Conservation (phyloP, 2,888 invertebrate species). For the Pachliopta kotzebuea region DNA sequence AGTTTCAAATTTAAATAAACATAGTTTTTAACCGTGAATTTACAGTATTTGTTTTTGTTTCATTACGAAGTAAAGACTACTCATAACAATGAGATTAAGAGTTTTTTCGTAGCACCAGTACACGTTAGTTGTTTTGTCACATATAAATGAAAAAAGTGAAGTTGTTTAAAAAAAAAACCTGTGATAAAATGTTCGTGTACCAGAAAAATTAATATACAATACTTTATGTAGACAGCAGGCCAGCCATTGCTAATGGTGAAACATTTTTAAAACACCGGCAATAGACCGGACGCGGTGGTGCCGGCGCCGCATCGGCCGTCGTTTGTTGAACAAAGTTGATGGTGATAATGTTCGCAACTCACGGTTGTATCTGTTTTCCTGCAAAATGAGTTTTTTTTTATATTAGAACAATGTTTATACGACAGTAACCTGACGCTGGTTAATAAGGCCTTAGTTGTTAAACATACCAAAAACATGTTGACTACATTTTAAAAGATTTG, state of each 20-base stretch:
- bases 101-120: too few species aligned
- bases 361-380: slow-evolving; percentile 1
- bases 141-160: too few species aligned
- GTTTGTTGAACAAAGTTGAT: slow-evolving; percentile 22
- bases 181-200: too few species aligned
- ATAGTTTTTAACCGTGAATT: neutral
- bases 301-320: neutral
- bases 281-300: slow-evolving; percentile 12
- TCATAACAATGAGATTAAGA: too few species aligned
- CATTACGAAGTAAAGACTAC: too few species aligned
- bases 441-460: too few species aligned
- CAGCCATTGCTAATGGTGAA: slow-evolving; percentile 16
- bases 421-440: too few species aligned
- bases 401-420: neutral
- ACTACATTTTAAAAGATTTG: too few species aligned
- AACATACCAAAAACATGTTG: too few species aligned
- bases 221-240: neutral
- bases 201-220: neutral
- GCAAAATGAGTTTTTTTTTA: neutral
- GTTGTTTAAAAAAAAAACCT: too few species aligned
- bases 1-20: slow-evolving; percentile 9
- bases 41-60: too few species aligned
- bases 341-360: slow-evolving; percentile 4
- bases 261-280: slow-evolving; percentile 14
- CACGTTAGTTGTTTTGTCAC: too few species aligned